Base-by-base conservation (phyloP, 2,888 invertebrate genomes). In the Tachina lurida region DNA sequence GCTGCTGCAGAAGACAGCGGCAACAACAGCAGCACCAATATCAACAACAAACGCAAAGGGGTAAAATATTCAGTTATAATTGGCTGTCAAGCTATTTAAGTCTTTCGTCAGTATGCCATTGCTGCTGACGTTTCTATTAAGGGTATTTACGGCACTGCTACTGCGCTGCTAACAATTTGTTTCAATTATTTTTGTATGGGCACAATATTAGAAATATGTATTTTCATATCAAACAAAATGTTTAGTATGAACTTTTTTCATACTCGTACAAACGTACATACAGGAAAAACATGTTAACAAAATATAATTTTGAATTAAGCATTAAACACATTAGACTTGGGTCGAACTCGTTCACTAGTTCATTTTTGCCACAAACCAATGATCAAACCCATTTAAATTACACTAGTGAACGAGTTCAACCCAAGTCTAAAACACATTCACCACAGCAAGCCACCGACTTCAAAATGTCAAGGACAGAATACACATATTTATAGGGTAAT, bases 1-100 rank as follows among this genome's bases (percentile, higher is more conserved):
- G 17, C 52, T 41, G 13, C 52, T 15, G 63, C 87, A 85, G 90
- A 83, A 73, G 67, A 31, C 56, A 58, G 78, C 74, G 67, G 41
- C 56, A 47, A 73, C 60, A 31, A 62, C 52, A 31, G 60, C 88
- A 31, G 65, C 41, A 56, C 12, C 86, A 65, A 76, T 81, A 75
- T 15, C 87, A 63, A 63, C 65, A 45, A 10, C 41, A 45, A 22
- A 31, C 17, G 43, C 12, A 76, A 77, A 75, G 70, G 74, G 81
- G 81, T 85, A 74, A 75, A 71, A 12, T 49, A 58, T 76, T 62
- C 70, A 58, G 17, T 71, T 65, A 63, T 49, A 80, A 74, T 80
- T 80, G 74, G 74, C 74, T 67, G 63, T 39, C 19, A 49, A 49
- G 10, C 19, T 15, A 22, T 39, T 58, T n/a, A 52, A 10, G 47